Evolutionary conservation across 2,113 vertebrate species (phyloP), one percentile per base, ranked within the genome.

Genomic region (Xenopus borealis): DNA sequence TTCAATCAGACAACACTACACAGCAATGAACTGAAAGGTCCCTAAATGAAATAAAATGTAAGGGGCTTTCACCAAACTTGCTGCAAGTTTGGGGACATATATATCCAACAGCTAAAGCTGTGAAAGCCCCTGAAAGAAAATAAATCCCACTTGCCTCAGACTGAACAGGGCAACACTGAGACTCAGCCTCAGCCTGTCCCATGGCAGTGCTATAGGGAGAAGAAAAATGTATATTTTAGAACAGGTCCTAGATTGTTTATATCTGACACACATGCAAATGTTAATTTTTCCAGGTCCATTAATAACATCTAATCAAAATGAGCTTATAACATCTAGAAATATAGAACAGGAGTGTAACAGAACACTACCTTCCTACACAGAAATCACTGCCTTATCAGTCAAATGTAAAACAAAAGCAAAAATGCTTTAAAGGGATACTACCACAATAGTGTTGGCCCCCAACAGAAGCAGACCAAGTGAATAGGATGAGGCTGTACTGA

Each of bases 41-140:
- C 89, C 91, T 93, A 89, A 87, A 80, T 59, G 75, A 87, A 94
- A 92, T 47, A 93, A 92, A 92, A 80, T 9, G 82, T 81, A 90
- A 96, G 94, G 94, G 93, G 80, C 94, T 92, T 95, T 98, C 95
- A 95, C 95, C 95, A 97, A 97, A 97, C 95, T 96, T 96, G 94
- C 94, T 96, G 72, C 92, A 97, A 98, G 95, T 98, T 96, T 98
- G 94, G 95, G 95, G 95, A 97, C 87, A 90, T 65, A 86, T 85
- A 85, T 84, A 94, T 97, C 95, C 95, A 98, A 98, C 95, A 96
- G 95, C 91, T 80, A 85, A 87, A 90, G 94, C 95, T 96, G 95
- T 96, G 95, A 93, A 93, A 93, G 93, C 94, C 95, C 94, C 92
- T 84, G 83, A 85, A 90, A 93, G 87, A 92, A 94, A 91, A 94